These are phyloP conservation scores for Zaprionus lachaisei DNA, from an alignment of 1,140 invertebrate genomes.

Conservation along the genomic window DNA sequence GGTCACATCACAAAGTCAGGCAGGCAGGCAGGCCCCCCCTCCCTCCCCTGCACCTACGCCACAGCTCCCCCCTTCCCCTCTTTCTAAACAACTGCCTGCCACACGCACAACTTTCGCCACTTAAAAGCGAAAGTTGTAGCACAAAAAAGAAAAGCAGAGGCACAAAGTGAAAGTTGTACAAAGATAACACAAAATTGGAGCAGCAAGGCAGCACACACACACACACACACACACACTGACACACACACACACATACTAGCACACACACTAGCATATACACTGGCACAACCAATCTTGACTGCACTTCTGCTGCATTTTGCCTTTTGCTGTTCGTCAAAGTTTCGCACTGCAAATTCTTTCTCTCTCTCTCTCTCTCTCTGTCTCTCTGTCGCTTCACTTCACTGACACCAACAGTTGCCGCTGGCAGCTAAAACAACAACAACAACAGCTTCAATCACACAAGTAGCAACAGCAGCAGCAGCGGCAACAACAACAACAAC, in stretches of 20 bases:
- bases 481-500: conserved; percentile 9
- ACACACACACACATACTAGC: conserved; percentile 25
- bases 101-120: conserved; percentile 6
- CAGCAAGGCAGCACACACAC: conserved; percentile 38
- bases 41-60: background rate
- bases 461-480: conserved; percentile 26
- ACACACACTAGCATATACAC: conserved; percentile 5
- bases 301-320: conserved; percentile 7
- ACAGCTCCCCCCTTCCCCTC: too few relatives aligned
- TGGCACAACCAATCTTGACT: background rate
- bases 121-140: conserved; percentile 31
- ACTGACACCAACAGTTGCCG: conserved; percentile 33
- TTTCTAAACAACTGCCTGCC: background rate
- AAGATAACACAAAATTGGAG: conserved; percentile 56
- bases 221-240: background rate
- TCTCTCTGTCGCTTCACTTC: background rate
- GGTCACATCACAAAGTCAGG: conserved; percentile 57
- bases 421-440: conserved; percentile 36
- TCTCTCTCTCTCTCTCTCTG: background rate
- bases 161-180: conserved; percentile 35
- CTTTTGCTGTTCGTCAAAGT: background rate
- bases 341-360: background rate
- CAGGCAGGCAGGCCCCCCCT: background rate
- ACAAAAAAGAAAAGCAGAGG: conserved; percentile 57
- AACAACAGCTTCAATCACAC: background rate